phyloP scores from a whole-genome alignment of 2,888 invertebrate genomes.

The Melanotus villosus region DNA sequence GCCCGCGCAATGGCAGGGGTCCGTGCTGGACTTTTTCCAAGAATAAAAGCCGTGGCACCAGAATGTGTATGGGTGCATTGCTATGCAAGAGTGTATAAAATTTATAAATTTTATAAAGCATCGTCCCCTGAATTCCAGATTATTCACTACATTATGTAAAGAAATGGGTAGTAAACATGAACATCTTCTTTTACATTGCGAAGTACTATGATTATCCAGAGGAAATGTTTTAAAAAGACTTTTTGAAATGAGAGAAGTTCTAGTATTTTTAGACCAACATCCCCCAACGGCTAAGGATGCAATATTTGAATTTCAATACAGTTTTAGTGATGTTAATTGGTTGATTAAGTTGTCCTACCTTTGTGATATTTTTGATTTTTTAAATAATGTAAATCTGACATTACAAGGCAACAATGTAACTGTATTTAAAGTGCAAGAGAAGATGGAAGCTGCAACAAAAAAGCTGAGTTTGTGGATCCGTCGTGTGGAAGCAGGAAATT shows the following conservation, averaged over 20 bases:
- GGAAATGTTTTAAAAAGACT: neutral
- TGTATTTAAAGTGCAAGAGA: conserved; percentile 17
- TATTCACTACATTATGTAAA: conserved; percentile 25
- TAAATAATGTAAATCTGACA: conserved; percentile 10
- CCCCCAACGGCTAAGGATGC: conserved; percentile 10
- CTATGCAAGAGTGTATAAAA: conserved; percentile 16
- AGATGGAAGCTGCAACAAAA: no score
- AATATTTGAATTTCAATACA: conserved; percentile 11
- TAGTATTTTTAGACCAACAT: conserved; percentile 1
- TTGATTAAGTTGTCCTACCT: conserved; percentile 3
- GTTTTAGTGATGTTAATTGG: conserved; percentile 11
- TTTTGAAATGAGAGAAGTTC: neutral
- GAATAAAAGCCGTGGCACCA: conserved; percentile 3
- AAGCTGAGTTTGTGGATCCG: conserved; percentile 5
- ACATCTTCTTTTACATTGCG: conserved; percentile 30
- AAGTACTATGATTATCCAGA: neutral
- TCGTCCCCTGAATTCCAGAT: conserved; percentile 25
- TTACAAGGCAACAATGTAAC: conserved; percentile 13
- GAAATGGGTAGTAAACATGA: conserved; percentile 27
- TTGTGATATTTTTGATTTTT: conserved; percentile 6
- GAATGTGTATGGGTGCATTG: conserved; percentile 23
- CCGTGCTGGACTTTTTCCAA: conserved; percentile 6
- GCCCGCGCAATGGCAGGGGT: conserved; percentile 50
- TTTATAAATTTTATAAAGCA: conserved; percentile 25
- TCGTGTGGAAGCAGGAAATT: neutral